Base-by-base conservation (phyloP, 2,888 invertebrate genomes). In the Euplagia quadripunctaria region DNA sequence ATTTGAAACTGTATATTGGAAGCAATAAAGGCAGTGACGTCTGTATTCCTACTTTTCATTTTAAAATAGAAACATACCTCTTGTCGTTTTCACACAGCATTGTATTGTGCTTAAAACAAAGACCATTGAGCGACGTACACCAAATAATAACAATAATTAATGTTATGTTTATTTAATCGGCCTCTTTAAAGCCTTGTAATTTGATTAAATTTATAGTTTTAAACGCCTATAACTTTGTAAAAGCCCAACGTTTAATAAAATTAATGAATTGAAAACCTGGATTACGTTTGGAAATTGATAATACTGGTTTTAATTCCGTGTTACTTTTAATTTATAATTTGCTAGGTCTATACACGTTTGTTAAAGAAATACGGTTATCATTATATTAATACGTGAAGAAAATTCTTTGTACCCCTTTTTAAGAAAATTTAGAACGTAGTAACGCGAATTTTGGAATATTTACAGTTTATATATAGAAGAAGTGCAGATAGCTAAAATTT, bases 201-300 rank as follows among this genome's bases (percentile, higher is more conserved):
- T 80, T 76, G 68, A 79, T 74, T 75, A 72, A 82, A 79, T 82
- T 76, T 82, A 79, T 81, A 81, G 76, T 82, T 82, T 78, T 75
- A 76, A 75, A 75, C 58, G 72, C 58, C 46, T 70, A 64, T 77
- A 75, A 80, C 74, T 75, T 79, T 52, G 67, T 69, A 58, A 77
- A 81, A 81, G 71, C 76, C 74, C 74, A 75, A 73, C 70, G 75
- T 41, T 82, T 73, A 76, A 80, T 78, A 80, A 79, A 82, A 76
- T 80, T 80, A 82, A 82, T 82, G 73, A 74, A 80, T 76, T 76
- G 75, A 79, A 82, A 81, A 78, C 78, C 64, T 64, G 79, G 76
- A 82, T 82, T 82, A 82, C 76, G 71, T 72, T 78, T 80, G 66
- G 73, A 75, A 82, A 77, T 82, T 80, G 82, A 74, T 78, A 69